A percentile compares a stretch with the other conserved stretches of the same genome.
Conservation (phyloP, 2,113 vertebrate genomes). For the Prionailurus viverrinus region DNA sequence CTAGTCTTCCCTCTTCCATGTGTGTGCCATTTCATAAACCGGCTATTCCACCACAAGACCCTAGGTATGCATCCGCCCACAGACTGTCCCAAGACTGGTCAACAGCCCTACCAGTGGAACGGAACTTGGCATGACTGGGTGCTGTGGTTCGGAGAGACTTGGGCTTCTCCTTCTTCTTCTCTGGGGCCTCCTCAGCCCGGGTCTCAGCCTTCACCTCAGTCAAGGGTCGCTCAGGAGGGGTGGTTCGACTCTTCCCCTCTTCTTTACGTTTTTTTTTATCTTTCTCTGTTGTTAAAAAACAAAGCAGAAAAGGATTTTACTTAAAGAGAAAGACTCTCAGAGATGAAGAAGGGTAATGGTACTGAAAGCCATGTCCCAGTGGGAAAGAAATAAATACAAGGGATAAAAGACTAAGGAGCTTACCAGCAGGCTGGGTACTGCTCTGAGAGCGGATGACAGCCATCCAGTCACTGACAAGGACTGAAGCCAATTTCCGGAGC, state of each 20-base stretch:
- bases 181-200: constrained; percentile 88
- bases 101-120: constrained; percentile 92
- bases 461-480: constrained; percentile 98
- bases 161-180: constrained; percentile 95
- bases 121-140: constrained; percentile 96
- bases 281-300: constrained; percentile 63
- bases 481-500: constrained; percentile 92
- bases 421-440: constrained; percentile 86
- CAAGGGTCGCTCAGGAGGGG: constrained; percentile 84
- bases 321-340: neutral
- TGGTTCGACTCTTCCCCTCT: constrained; percentile 88
- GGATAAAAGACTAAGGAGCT: constrained; percentile 10
- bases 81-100: neutral
- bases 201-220: constrained; percentile 86
- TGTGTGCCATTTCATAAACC: neutral
- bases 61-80: neutral
- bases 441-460: constrained; percentile 96
- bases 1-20: neutral
- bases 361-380: neutral
- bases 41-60: no score
- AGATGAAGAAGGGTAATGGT: neutral
- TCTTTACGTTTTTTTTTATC: constrained; percentile 95
- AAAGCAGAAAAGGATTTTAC: neutral
- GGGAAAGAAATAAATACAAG: neutral
- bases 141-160: constrained; percentile 93